Base-by-base conservation (phyloP, 2,888 invertebrate species). In the Amiota minor region DNA sequence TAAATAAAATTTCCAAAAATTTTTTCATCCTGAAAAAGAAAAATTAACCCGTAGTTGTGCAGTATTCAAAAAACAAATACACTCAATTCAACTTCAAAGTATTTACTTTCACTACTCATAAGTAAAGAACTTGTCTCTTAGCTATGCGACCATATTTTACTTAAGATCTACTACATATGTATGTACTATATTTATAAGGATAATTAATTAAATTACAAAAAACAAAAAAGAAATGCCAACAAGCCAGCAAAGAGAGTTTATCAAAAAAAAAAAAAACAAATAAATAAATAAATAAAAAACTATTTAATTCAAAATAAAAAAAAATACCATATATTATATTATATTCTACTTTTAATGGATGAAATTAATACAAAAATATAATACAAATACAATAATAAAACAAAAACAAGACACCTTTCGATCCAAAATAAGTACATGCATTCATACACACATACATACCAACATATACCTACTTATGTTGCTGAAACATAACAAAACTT, bases 111-210 rank as follows among this genome's bases (percentile, higher is more conserved):
- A 6, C 2, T 6, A 35, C 35, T 35, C n/a, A 47, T 35, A 12
- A 11, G 16, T n/a, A 9, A 64, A 46, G 11, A 64, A 16, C 35
- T 64, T 64, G 46, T 64, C 45, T 64, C 64, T 64, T 64, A 64
- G 64, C 45, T 64, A 61, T 46, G 46, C 46, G 64, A 64, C 64
- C 64, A 64, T 16, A n/a, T 46, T 64, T 64, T 64, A 64, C 47
- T 12, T 64, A 64, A 45, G 56, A 16, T 18, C 56, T n/a, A 56
- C 14, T 11, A 9, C 23, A 2, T 23, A 35, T 6, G 6, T 35
- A 12, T 50, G 53, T 50, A 50, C 53, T n/a, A 12, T 50, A 14
- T n/a, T n/a, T n/a, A n/a, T 50, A 50, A 50, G n/a, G 6, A 50
- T 50, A 14, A n/a, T 12, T 10, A 56, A 56, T 55, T 55, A 55